Evolutionary conservation across 2,797 vertebrate species (phyloP).

Genomic region (Peromyscus nudipes): DNA sequence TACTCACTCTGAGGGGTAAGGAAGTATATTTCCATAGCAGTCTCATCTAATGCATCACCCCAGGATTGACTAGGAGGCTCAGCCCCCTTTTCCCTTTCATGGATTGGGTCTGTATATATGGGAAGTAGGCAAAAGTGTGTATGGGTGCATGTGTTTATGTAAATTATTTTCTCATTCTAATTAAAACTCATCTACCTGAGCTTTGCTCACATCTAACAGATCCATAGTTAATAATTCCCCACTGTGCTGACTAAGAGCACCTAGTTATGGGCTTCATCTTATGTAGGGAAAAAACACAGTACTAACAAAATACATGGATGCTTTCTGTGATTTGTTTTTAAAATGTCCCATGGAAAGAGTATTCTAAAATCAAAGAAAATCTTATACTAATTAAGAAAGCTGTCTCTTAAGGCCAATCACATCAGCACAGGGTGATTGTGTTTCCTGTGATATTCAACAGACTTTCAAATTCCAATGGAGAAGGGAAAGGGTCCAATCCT

Average conservation of each 20-base stretch:
- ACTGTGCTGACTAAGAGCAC: not conserved
- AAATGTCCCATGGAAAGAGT: constrained; percentile 15
- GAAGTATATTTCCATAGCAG: too few species aligned
- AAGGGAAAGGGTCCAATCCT: constrained; percentile 50
- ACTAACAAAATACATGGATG: constrained; percentile 32
- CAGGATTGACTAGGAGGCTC: not conserved
- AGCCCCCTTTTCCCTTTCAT: not conserved
- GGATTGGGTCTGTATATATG: not conserved
- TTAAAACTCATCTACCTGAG: constrained; percentile 3
- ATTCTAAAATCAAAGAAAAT: constrained; percentile 45
- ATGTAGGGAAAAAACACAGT: not conserved
- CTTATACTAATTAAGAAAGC: constrained; percentile 43
- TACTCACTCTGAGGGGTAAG: not conserved
- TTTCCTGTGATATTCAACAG: constrained; percentile 64
- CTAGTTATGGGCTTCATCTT: not conserved
- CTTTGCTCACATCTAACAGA: constrained; percentile 8
- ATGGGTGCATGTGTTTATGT: not conserved
- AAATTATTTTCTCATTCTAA: not conserved
- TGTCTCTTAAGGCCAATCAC: constrained; percentile 13
- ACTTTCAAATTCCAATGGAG: constrained; percentile 20
- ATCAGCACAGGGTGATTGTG: constrained; percentile 55
- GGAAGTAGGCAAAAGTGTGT: not conserved
- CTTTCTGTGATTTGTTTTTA: constrained; percentile 26
- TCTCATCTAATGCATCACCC: not conserved
- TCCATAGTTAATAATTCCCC: not conserved